Percentiles rank a stretch among this genome's conserved stretches.
Conservation (phyloP, 2,888 invertebrate species). For the Oxycera nigricornis region DNA sequence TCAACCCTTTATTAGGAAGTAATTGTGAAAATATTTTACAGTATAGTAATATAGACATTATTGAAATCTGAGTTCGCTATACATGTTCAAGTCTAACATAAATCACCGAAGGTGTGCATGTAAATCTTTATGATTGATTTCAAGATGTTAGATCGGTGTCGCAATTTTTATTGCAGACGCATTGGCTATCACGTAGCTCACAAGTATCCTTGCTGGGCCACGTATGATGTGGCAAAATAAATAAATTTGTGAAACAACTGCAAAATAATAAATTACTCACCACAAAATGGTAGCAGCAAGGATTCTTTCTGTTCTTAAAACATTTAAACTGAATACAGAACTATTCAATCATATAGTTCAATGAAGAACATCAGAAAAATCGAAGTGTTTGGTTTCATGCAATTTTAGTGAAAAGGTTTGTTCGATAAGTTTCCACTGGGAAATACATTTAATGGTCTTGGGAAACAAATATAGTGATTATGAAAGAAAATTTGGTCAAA, state of each 20-base stretch:
- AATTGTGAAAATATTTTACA: background rate
- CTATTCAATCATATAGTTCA: no score
- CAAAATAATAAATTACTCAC: no score
- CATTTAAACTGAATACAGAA: no score
- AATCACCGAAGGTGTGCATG: background rate
- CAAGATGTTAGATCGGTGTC: background rate
- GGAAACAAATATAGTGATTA: background rate
- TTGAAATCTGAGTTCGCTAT: no score
- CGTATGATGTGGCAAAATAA: no score
- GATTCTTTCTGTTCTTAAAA: no score
- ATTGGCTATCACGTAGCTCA: no score
- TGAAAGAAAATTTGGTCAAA: background rate
- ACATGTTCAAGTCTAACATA: background rate
- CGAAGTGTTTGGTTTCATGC: slow-evolving; percentile 25
- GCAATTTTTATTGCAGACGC: background rate
- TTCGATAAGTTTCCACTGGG: background rate
- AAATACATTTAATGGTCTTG: background rate
- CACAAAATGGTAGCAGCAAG: no score
- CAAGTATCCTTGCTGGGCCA: no score
- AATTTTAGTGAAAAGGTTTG: background rate
- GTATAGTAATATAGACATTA: no score
- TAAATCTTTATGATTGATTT: slow-evolving; percentile 11
- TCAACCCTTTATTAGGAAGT: background rate
- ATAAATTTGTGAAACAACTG: no score
- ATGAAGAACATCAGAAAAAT: no score